phyloP scores from a whole-genome alignment of 2,888 invertebrate genomes.

The Amiota mariae region DNA sequence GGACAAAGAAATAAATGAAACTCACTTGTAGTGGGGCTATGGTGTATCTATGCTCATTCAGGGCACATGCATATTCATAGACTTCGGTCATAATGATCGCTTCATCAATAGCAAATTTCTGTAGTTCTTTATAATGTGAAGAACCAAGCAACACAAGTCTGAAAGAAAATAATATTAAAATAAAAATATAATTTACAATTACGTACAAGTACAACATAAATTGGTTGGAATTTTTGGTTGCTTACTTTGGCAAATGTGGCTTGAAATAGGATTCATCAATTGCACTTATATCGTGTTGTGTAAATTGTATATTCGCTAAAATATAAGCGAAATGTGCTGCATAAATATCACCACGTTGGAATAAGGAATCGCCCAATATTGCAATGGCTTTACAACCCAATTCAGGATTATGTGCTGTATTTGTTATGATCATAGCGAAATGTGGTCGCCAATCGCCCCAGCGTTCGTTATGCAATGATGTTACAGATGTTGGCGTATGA shows the following conservation, averaged over 20 bases:
- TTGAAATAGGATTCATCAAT: conserved; percentile 63
- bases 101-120: conserved; percentile 83
- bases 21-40: conserved; percentile 83
- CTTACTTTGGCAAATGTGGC: conserved; percentile 65
- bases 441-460: conserved; percentile 98
- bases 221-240: neutral
- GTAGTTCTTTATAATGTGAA: conserved; percentile 79
- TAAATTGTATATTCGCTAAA: conserved; percentile 77
- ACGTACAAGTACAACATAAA: too few relatives aligned
- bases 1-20: too few relatives aligned
- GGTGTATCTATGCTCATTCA: conserved; percentile 83
- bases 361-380: conserved; percentile 82
- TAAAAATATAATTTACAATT: conserved; percentile 2
- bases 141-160: conserved; percentile 89
- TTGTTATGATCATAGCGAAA: conserved; percentile 94
- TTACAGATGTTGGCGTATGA: conserved; percentile 84
- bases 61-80: conserved; percentile 92
- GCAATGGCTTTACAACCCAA: conserved; percentile 85
- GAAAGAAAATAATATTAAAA: too few relatives aligned
- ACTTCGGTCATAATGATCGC: conserved; percentile 96
- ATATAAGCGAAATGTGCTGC: conserved; percentile 98
- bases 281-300: conserved; percentile 69
- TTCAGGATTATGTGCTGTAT: conserved; percentile 84
- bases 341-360: conserved; percentile 84
- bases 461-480: conserved; percentile 78